These are phyloP conservation scores for Heteromyza rotundicornis DNA, from an alignment of 2,888 invertebrate species.

Conservation along the genomic window DNA sequence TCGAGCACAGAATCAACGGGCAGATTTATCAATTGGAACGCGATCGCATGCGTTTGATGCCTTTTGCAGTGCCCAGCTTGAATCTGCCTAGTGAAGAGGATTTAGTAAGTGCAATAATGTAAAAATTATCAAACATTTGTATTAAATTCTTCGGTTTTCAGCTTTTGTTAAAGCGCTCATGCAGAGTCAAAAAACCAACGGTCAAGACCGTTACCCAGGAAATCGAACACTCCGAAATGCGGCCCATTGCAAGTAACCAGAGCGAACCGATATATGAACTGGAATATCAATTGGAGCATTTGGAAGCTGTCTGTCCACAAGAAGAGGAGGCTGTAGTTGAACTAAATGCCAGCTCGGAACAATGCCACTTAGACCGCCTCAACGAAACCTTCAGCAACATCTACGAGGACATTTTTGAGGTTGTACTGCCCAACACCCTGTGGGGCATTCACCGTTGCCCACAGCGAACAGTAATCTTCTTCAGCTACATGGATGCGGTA, in stretches of 20 bases:
- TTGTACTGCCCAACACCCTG: conserved; percentile 39
- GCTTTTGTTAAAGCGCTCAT: not conserved
- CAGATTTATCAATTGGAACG: conserved; percentile 43
- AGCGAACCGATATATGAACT: too few species aligned
- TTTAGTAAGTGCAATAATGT: conserved; percentile 17
- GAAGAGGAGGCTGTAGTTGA: conserved; percentile 16
- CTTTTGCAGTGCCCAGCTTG: conserved; percentile 41
- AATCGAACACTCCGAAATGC: not conserved
- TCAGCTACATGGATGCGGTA: conserved; percentile 36
- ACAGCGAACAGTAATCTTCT: conserved; percentile 37
- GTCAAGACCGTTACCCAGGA: too few species aligned
- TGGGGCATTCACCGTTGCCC: conserved; percentile 48
- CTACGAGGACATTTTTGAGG: conserved; percentile 41
- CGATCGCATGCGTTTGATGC: conserved; percentile 41
- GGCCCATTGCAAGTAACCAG: not conserved
- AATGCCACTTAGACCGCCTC: not conserved
- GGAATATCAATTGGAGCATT: too few species aligned
- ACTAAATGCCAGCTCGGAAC: too few species aligned
- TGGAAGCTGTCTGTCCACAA: too few species aligned
- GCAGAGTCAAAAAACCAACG: too few species aligned
- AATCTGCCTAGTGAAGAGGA: conserved; percentile 33
- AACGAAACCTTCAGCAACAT: conserved; percentile 35
- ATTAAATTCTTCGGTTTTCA: not conserved
- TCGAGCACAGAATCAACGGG: conserved; percentile 47
- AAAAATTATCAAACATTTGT: not conserved